Evolutionary conservation across 2,888 invertebrate species (phyloP).

Genomic region (Dasypogon diadema): DNA sequence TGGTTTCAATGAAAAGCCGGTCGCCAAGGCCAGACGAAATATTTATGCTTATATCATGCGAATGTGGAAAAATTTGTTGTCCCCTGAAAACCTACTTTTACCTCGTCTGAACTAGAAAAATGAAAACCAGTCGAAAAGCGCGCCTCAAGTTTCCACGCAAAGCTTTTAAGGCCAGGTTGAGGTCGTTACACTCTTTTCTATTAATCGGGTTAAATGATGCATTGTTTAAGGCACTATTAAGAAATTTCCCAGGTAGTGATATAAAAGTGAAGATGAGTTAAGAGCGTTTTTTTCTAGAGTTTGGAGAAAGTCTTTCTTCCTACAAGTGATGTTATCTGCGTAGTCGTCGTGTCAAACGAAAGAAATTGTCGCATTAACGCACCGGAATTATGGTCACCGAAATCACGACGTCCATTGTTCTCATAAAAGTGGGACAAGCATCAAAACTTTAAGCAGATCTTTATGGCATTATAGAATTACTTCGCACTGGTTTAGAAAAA

Average conservation of each 20-base stretch:
- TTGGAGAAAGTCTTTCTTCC: slow-evolving; percentile 22
- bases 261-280: slow-evolving; percentile 15
- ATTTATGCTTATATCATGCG: background rate
- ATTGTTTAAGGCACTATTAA: slow-evolving; percentile 16
- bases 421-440: slow-evolving; percentile 11
- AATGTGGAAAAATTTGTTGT: background rate
- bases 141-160: slow-evolving; percentile 19
- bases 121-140: slow-evolving; percentile 6
- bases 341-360: slow-evolving; percentile 7
- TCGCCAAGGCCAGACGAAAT: slow-evolving; percentile 28
- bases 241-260: background rate
- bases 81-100: slow-evolving; percentile 7
- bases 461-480: background rate
- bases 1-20: background rate
- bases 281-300: background rate
- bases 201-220: slow-evolving; percentile 14
- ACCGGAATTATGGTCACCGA: background rate
- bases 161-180: slow-evolving; percentile 23
- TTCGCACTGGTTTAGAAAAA: too few relatives aligned
- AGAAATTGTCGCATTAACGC: slow-evolving; percentile 23
- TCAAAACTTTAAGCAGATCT: background rate
- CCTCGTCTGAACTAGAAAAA: background rate
- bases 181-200: slow-evolving; percentile 22
- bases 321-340: slow-evolving; percentile 1
- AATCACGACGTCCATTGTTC: slow-evolving; percentile 19